A percentile compares a stretch with the other conserved stretches of the same genome.
Conservation (phyloP, 2,888 invertebrate species). For the Bugulina stolonifera region DNA sequence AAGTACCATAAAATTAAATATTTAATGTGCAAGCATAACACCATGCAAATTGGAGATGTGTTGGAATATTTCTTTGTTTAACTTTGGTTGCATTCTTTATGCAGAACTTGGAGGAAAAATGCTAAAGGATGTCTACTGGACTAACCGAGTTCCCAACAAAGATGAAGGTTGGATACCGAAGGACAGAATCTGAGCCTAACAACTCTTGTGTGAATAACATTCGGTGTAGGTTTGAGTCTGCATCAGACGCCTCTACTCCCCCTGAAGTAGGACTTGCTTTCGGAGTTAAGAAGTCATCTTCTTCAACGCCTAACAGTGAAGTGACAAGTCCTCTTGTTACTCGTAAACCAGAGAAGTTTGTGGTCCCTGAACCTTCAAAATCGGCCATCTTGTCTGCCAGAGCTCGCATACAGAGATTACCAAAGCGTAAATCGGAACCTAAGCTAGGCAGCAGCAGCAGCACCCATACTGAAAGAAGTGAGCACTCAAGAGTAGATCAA, state of each 20-base stretch:
- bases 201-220: conserved; percentile 2
- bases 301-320: neutral
- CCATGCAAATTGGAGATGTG: no score
- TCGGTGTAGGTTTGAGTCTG: conserved; percentile 17
- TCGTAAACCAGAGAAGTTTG: neutral
- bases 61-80: no score
- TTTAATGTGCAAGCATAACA: no score
- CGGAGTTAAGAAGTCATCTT: conserved; percentile 7
- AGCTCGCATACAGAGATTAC: no score
- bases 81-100: no score
- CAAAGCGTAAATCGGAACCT: no score
- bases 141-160: neutral
- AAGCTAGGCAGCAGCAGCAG: no score
- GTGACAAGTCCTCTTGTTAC: neutral
- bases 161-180: neutral
- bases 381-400: no score
- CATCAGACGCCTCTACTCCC: neutral
- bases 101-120: no score
- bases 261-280: conserved; percentile 18
- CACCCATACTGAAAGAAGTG: no score
- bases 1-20: no score
- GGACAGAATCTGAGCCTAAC: conserved; percentile 1
- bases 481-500: neutral
- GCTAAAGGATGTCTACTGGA: conserved; percentile 1
- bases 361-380: neutral